Evolutionary conservation across 2,888 invertebrate species (phyloP), one percentile per base, ranked within the genome.

Genomic region (Adelphocoris suturalis): DNA sequence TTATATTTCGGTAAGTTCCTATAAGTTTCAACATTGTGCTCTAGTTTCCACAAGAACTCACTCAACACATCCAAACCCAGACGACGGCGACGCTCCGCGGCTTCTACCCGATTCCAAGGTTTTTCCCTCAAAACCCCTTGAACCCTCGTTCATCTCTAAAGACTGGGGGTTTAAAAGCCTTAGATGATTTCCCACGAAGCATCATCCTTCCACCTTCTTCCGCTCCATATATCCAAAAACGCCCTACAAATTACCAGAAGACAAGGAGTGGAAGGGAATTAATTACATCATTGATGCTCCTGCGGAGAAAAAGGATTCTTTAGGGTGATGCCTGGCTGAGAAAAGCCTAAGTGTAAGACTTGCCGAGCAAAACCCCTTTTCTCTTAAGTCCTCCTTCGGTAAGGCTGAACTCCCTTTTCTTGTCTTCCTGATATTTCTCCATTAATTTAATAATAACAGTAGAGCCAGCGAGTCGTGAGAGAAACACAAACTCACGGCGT

Each of bases 391-490:
- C 14, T 52, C 82, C 82, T 52, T 52, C 82, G 47, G 82, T 68
- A 23, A 82, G 47, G 52, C n/a, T 82, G 12, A 13, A 27, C 82
- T 82, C 82, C 82, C 48, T 52, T 48, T 23, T 85, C 47, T 75
- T 75, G 68, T 75, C 75, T 86, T 52, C 27, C 82, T 85, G 82
- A 89, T 90, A 90, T 90, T 84, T 86, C 86, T 86, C 78, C 90
- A 86, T 90, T 86, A 90, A 90, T 90, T 90, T 90, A 90, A 90
- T 90, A 90, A 90, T 90, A 90, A 90, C 90, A 90, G 87, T 90
- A 86, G 90, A 76, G 4, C 86, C 90, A 90, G 90, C 90, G 75
- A 86, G 86, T 90, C 90, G 90, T 81, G 90, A 90, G 76, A 86
- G 85, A 76, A 68, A 75, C 86, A 75, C 86, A 75, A 75, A 75